Evolutionary conservation across 2,888 invertebrate genomes (phyloP), one percentile per base, ranked within the genome.

Genomic region (Hyposoter dolosus): DNA sequence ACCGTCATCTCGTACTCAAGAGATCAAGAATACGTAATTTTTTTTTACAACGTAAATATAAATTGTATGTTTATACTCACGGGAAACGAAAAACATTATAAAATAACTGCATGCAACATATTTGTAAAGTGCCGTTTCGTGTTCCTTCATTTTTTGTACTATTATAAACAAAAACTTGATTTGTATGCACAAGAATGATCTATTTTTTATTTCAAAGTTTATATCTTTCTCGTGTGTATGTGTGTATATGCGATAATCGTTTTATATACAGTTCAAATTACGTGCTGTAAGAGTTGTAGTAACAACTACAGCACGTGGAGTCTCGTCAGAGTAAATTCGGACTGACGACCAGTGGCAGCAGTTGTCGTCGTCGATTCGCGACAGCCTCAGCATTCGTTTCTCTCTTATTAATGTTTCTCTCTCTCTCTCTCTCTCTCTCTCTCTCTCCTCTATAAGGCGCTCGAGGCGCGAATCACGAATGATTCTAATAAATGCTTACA

Each of bases 291-390:
- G 43, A 83, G 72, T 63, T 63, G 35, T 35, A 35, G 35, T 35
- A 35, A 19, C 47, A 71, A 72, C 40, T 28, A 45, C 63, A 83
- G 77, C 77, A 83, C 71, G 77, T 71, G 65, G 63, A 47, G 50
- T 65, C 71, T 65, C 69, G 77, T 77, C 71, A 28, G 53, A 65
- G 53, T 63, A 65, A 71, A 72, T 83, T 82, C 43, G 69, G 78
- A 53, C 78, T 65, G 60, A 75, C 28, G 56, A 53, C 66, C 32
- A 60, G 76, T 17, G 23, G 53, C n/a, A 69, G 53, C n/a, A 69
- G 35, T 35, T 35, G 53, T 53, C 50, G 53, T 50, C 19, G 77
- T 77, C 53, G 50, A 66, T 77, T 66, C 50, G 35, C 66, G 23
- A 69, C 78, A 76, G 78, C 47, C 32, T 28, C 43, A 45, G 60